Evolutionary conservation across 2,888 invertebrate species (phyloP).

Genomic region (Anaspis maculata): DNA sequence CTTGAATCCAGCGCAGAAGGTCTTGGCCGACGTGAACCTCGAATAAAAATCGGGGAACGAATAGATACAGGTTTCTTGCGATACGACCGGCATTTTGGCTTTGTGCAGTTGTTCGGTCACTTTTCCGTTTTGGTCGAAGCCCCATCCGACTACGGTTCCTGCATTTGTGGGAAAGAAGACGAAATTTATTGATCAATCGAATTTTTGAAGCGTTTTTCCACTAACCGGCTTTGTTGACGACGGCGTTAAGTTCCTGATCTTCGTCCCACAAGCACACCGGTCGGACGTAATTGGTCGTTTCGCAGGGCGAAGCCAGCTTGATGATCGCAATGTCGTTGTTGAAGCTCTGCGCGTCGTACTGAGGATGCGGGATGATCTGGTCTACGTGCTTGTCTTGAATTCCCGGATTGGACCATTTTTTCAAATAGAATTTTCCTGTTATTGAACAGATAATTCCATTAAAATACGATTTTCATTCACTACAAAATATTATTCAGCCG

Average conservation of each 20-base stretch:
- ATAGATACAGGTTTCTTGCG: constrained; percentile 51
- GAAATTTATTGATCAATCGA: too few species aligned
- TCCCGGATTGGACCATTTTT: constrained; percentile 33
- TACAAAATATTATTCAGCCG: too few species aligned
- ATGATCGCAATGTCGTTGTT: constrained; percentile 36
- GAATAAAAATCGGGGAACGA: constrained; percentile 55
- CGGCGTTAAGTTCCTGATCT: too few species aligned
- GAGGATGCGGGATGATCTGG: constrained; percentile 30
- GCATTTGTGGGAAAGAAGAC: too few species aligned
- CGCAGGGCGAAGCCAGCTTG: constrained; percentile 25
- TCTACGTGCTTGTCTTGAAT: constrained; percentile 36
- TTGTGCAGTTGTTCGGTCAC: constrained; percentile 51
- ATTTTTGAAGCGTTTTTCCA: too few species aligned
- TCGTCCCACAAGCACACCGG: constrained; percentile 37
- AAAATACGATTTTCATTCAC: too few species aligned
- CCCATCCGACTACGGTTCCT: constrained; percentile 42
- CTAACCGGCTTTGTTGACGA: constrained; percentile 16
- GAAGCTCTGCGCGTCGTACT: constrained; percentile 31
- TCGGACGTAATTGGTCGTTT: constrained; percentile 35
- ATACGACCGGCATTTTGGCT: constrained; percentile 53
- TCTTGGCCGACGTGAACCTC: constrained; percentile 49
- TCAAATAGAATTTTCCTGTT: constrained; percentile 38
- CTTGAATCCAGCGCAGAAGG: constrained; percentile 43
- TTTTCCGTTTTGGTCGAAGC: constrained; percentile 51
- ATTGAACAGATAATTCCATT: too few species aligned